Conservation (phyloP, 2,888 invertebrate genomes). For the Cephus pulcher region DNA sequence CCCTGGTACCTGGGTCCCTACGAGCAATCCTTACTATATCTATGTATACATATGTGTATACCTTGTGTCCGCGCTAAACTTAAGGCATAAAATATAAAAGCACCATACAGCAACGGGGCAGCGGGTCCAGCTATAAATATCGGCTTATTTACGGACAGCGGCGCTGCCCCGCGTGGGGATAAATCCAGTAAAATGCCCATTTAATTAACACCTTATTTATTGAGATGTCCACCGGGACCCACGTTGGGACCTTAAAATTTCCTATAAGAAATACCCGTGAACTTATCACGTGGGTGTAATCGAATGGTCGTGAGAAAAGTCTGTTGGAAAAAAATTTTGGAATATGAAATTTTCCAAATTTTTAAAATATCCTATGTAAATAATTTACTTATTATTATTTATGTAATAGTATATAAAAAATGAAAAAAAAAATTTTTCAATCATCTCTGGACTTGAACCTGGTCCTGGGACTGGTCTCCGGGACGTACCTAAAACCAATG, state of each 20-base stretch:
- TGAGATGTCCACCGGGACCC: constrained; percentile 53
- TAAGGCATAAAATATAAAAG: constrained; percentile 21
- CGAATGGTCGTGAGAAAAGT: neutral
- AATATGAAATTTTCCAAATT: neutral
- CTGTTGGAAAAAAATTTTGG: no score
- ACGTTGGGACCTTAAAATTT: neutral
- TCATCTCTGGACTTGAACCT: constrained; percentile 10
- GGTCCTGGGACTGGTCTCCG: neutral
- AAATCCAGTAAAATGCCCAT: constrained; percentile 63
- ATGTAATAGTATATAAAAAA: neutral
- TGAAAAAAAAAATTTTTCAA: neutral
- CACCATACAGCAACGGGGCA: constrained; percentile 16
- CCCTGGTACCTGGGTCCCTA: neutral
- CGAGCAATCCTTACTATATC: neutral
- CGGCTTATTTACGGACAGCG: constrained; percentile 58
- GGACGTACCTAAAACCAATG: neutral
- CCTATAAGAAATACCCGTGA: neutral
- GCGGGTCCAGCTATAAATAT: constrained; percentile 59
- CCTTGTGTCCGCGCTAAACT: constrained; percentile 9
- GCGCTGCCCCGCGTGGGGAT: constrained; percentile 44
- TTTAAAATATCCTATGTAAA: neutral
- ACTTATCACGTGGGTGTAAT: neutral
- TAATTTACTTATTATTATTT: neutral
- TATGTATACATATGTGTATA: neutral
- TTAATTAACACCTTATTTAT: constrained; percentile 66